phyloP scores from a whole-genome alignment of 23 tunicate genomes.

The Ascidia mentula region DNA sequence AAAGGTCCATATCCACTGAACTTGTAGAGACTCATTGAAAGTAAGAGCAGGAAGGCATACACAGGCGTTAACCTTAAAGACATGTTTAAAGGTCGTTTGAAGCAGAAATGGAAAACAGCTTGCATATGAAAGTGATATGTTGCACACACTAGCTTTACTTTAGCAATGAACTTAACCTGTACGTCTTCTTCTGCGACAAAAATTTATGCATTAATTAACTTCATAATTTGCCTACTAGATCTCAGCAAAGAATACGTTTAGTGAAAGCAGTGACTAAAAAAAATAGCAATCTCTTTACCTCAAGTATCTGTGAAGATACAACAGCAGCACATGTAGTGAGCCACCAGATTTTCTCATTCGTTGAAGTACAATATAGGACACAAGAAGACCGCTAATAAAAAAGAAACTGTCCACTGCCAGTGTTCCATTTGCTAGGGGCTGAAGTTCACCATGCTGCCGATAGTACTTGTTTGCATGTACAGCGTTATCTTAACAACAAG shows the following conservation, averaged over 20 bases:
- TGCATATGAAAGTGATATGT: too few species aligned
- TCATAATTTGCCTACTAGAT: too few species aligned
- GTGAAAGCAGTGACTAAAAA: too few species aligned
- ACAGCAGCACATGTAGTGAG: conserved; percentile 42
- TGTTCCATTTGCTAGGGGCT: conserved; percentile 49
- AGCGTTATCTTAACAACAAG: conserved; percentile 1
- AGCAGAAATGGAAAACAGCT: too few species aligned
- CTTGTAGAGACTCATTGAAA: conserved; percentile 53
- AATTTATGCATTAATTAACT: too few species aligned
- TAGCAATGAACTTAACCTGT: neutral
- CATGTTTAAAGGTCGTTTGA: too few species aligned
- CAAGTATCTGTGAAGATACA: conserved; percentile 79
- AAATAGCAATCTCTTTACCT: conserved; percentile 46
- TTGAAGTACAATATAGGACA: conserved; percentile 59
- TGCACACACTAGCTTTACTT: neutral
- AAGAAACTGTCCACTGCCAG: conserved; percentile 79
- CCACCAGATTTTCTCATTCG: conserved; percentile 41
- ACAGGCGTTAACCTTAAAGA: conserved; percentile 76
- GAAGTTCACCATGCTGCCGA: neutral
- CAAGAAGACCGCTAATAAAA: conserved; percentile 77
- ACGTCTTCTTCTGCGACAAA: too few species aligned
- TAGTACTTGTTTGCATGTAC: neutral
- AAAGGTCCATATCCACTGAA: conserved; percentile 65
- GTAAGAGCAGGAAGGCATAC: conserved; percentile 50
- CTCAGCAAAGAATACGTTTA: too few species aligned